Evolutionary conservation across 2,888 invertebrate species (phyloP).

Genomic region (Callimorpha dominula): DNA sequence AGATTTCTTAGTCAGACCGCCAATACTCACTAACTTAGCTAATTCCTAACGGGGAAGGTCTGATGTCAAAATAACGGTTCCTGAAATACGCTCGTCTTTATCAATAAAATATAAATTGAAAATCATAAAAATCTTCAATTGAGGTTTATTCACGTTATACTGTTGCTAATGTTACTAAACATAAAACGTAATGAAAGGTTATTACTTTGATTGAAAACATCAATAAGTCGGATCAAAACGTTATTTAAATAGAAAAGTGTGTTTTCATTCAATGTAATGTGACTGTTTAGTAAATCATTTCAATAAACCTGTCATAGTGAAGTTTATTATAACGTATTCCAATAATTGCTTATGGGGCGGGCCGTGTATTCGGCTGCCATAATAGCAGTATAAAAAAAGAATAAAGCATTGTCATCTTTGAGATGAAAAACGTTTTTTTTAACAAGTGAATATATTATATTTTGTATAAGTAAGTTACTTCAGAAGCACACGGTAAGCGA

Average conservation of each 20-base stretch:
- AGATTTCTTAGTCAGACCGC: not conserved
- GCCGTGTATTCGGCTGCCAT: not conserved
- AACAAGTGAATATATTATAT: too few species aligned
- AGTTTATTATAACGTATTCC: not conserved
- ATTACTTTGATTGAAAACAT: constrained; percentile 29
- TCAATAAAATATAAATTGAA: constrained; percentile 43
- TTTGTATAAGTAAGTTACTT: too few species aligned
- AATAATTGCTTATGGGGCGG: not conserved
- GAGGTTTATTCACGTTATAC: constrained; percentile 46
- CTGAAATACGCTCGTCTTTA: constrained; percentile 4
- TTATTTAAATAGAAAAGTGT: constrained; percentile 21
- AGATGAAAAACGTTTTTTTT: not conserved
- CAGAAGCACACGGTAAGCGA: too few species aligned
- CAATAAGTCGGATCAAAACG: constrained; percentile 22
- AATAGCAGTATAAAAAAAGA: not conserved
- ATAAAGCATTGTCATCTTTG: not conserved
- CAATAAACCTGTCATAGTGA: not conserved
- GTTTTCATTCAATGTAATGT: constrained; percentile 6
- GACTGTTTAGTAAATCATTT: not conserved
- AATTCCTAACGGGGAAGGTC: not conserved
- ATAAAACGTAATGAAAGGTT: constrained; percentile 42
- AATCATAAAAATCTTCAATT: constrained; percentile 47
- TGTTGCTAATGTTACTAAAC: constrained; percentile 37
- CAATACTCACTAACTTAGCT: too few species aligned
- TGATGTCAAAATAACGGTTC: not conserved